Conservation (phyloP, 2,888 invertebrate genomes). For the Clanis bilineata region DNA sequence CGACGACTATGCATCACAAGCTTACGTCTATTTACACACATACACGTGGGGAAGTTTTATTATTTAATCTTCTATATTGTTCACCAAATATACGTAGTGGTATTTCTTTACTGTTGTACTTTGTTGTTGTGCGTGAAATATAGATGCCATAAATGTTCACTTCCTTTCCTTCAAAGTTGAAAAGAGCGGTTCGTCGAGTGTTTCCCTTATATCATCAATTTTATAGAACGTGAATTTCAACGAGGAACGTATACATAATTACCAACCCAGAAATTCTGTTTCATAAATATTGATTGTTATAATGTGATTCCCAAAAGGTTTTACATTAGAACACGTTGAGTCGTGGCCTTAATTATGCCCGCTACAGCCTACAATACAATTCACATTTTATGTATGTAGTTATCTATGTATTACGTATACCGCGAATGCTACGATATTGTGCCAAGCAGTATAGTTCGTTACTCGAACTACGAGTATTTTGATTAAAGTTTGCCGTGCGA, state of each 20-base stretch:
- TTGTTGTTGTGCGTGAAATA: neutral
- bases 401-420: neutral
- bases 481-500: neutral
- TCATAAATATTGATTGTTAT: neutral
- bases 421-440: neutral
- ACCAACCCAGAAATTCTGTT: neutral
- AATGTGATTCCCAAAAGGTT: conserved; percentile 6
- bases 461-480: neutral
- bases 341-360: neutral
- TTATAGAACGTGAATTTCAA: neutral
- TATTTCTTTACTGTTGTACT: neutral
- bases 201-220: neutral
- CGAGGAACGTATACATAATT: neutral
- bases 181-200: neutral
- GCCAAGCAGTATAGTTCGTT: neutral
- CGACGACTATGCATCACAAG: conserved; percentile 23
- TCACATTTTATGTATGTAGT: conserved; percentile 4
- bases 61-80: neutral
- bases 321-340: neutral
- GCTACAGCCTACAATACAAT: conserved; percentile 1
- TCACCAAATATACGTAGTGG: neutral
- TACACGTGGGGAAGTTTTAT: conserved; percentile 16
- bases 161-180: neutral
- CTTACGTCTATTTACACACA: conserved; percentile 21
- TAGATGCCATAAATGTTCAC: neutral